Evolutionary conservation across 30 jellyfish, hydroid and myxozoan genomes (phyloP).

Genomic region (Chironex yamaguchii): DNA sequence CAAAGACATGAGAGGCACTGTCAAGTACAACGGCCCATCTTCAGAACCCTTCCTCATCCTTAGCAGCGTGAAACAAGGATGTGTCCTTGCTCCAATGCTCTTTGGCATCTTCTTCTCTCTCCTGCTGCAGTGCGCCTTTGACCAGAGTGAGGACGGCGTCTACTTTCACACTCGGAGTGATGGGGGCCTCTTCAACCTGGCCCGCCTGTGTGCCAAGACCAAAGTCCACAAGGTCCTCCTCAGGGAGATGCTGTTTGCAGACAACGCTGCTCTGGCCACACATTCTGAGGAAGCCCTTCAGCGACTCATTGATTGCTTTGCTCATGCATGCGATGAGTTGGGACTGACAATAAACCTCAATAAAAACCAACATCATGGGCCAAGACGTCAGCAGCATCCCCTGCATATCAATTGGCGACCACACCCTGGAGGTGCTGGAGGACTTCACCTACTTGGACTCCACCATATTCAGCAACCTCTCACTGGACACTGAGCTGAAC

Average conservation of each 20-base stretch:
- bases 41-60: constrained; percentile 11
- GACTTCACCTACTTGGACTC: not conserved
- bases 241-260: not conserved
- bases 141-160: not conserved
- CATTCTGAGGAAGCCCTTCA: constrained; percentile 21
- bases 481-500: not conserved
- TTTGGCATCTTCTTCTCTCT: constrained; percentile 27
- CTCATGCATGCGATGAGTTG: too few relatives aligned
- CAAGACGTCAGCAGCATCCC: too few relatives aligned
- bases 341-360: too few relatives aligned
- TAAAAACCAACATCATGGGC: constrained; percentile 4
- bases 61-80: not conserved
- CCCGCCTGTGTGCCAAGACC: too few relatives aligned
- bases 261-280: not conserved
- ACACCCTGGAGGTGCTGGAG: not conserved
- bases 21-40: not conserved
- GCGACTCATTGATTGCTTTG: not conserved
- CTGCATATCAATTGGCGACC: not conserved
- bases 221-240: not conserved
- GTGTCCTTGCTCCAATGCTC: constrained; percentile 5
- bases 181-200: not conserved
- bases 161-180: constrained; percentile 1
- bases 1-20: constrained; percentile 6
- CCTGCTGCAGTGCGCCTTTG: constrained; percentile 6
- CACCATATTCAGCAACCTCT: too few relatives aligned